Base-by-base conservation (phyloP, 2,888 invertebrate species). In the Rhodophaea formosa region DNA sequence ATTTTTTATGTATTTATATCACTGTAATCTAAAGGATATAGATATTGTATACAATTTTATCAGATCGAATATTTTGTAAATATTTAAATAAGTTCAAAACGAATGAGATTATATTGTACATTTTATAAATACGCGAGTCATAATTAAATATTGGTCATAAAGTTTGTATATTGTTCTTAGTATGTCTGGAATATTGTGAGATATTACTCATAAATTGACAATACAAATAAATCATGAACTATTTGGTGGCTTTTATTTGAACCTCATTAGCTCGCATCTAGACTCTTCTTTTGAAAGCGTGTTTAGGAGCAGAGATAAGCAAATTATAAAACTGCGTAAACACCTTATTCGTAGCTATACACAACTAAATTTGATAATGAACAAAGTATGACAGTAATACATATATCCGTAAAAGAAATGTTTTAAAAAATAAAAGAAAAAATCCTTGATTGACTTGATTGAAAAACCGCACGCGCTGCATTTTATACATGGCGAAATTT, bases 91-190 rank as follows among this genome's bases (percentile, higher is more conserved):
- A 85, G 87, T 86, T 80, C 82, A 84, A 89, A 89, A 84, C 82
- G 81, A 88, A 88, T 88, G 91, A 91, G 91, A 91, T 91, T 91
- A 90, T 89, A 90, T 88, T 91, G 90, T 91, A 91, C 82, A 90
- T 90, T 91, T 88, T 90, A 90, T 90, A 89, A 89, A 90, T 86
- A 87, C 72, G 77, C 75, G 84, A 89, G 88, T 90, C 88, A 88
- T 85, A 56, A 82, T 79, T 82, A 79, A 71, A 83, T 80, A 84
- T 88, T 85, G 86, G 84, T 84, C 82, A 82, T 81, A 78, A 80
- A 80, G 78, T 86, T 86, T 90, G 88, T 90, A 89, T 85, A 85
- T 84, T 83, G 78, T 82, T 78, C 80, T 83, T 88, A 88, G 86
- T 77, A 71, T 76, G 78, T 85, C 83, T 87, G 88, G 86, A 88